Evolutionary conservation across 64 coral and sea anemone genomes (phyloP), one percentile per base, ranked within the genome.

Genomic region (Stichodactyla helianthus): DNA sequence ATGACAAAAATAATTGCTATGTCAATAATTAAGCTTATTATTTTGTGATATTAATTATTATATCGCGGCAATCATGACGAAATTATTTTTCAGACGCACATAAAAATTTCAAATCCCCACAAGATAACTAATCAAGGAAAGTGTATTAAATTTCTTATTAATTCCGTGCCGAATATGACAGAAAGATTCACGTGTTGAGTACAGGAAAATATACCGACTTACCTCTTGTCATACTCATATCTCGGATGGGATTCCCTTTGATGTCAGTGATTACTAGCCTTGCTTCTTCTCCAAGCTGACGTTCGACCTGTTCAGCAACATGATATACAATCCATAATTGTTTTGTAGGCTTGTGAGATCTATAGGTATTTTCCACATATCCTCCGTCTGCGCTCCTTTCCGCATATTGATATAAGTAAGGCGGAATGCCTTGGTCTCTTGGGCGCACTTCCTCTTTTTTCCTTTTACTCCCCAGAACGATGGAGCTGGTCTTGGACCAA

Each of bases 311-410:
- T 56, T 82, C 55, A 6, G 56, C 50, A 44, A 44, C 35, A 44
- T 44, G 35, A 44, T 44, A 44, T 44, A 44, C 35, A 44, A 44
- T 44, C 35, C 35, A 44, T 44, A 44, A 44, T 44, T 44, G 35
- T 44, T 3, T 44, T 44, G 35, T 23, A 88, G 71, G 26, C 71
- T 19, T 50, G 77, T n/a, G 18, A 88, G 77, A 54, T 82, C 78
- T 17, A 88, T 88, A 15, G 87, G 87, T 20, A 88, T 88, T 82
- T 82, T 58, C 87, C 87, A 89, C 87, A 89, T 89, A 55, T 89
- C 77, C 58, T 89, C 53, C 6, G 63, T 14, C 19, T 85, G 55
- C 7, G 76, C 71, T 20, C 54, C 76, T 60, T 51, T 17, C 35
- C 4, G 2, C n/a, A 26, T 53, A 52, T 65, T 20, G 31, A 82